phyloP scores from a whole-genome alignment of 2,113 vertebrate genomes.

The Polyodon spathula region DNA sequence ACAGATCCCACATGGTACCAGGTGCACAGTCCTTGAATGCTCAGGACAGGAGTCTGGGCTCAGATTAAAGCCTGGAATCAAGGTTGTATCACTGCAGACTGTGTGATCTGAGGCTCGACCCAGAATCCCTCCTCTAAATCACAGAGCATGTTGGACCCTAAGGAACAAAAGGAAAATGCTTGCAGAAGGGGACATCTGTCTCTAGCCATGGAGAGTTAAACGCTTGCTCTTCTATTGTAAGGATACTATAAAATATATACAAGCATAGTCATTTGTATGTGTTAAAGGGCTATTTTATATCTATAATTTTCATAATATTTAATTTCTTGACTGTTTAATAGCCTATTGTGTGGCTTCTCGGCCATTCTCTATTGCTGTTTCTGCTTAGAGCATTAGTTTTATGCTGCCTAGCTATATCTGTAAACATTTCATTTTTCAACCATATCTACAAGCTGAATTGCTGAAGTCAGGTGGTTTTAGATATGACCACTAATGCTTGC shows the following conservation, averaged over 20 bases:
- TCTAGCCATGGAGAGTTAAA: neutral
- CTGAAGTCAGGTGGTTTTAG: neutral
- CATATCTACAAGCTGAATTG: neutral
- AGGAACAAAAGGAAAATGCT: neutral
- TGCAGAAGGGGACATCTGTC: neutral
- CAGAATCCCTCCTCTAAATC: neutral
- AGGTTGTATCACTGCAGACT: neutral
- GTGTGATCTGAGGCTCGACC: neutral
- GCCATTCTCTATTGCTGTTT: too few relatives aligned
- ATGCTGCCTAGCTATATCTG: neutral
- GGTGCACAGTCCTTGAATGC: slow-evolving; percentile 2
- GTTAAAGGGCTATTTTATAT: too few relatives aligned
- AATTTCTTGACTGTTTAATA: too few relatives aligned
- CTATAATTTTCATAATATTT: too few relatives aligned
- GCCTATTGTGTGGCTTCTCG: too few relatives aligned
- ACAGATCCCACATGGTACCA: neutral
- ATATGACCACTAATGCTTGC: too few relatives aligned
- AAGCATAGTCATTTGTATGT: neutral
- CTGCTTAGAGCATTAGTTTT: too few relatives aligned
- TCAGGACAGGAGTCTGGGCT: neutral
- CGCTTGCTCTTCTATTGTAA: neutral
- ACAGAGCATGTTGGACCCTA: neutral
- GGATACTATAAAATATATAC: neutral
- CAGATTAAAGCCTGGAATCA: neutral
- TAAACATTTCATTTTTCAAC: too few relatives aligned